Base-by-base conservation (phyloP, 2,888 invertebrate genomes). In the Didymodactylos carnosus region DNA sequence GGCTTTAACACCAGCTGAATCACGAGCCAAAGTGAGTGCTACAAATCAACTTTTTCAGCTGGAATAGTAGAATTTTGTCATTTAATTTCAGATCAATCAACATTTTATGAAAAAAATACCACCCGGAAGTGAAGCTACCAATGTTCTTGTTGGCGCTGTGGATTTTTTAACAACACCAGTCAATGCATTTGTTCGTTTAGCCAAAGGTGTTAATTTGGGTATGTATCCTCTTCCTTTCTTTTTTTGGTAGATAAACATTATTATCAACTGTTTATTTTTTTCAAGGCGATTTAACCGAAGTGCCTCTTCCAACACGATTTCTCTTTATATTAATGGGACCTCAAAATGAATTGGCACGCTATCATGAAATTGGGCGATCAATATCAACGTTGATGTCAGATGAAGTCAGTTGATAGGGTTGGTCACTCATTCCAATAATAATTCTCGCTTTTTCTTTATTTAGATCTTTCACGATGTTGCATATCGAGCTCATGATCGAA, bases 381-480 rank as follows among this genome's bases (percentile, higher is more conserved):
- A 91, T 97, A 79, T 91, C 94, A 2, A 94, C 95, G 0, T 87
- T 97, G 39, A 94, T 95, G 94, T 90, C 94, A 14, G 94, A 94
- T 82, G 89, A 89, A 78, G 87, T 87, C 79, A 80, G 80, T 13
- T 14, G 69, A 4, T 3, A 41, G 0, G 8, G 2, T 27, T 27
- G 0, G 40, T 2, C 14, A 53, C 23, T 29, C 0, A 25, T 25
- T 51, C 29, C 1, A 6, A 25, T n/a, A 29, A 27, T 25, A 23
- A 62, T 11, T n/a, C 10, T 53, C 40, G 2, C n/a, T 23, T 19
- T 72, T 29, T 72, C 69, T 46, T 10, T 8, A 3, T 43, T 27
- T 69, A 73, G 73, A 73, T 73, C 25, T 74, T 74, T 41, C 74
- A 74, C 35, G 75, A 75, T 39, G 69, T 72, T 35, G 75, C 75